Conservation (phyloP, 2,797 vertebrate species). For the Myripristis murdjan region DNA sequence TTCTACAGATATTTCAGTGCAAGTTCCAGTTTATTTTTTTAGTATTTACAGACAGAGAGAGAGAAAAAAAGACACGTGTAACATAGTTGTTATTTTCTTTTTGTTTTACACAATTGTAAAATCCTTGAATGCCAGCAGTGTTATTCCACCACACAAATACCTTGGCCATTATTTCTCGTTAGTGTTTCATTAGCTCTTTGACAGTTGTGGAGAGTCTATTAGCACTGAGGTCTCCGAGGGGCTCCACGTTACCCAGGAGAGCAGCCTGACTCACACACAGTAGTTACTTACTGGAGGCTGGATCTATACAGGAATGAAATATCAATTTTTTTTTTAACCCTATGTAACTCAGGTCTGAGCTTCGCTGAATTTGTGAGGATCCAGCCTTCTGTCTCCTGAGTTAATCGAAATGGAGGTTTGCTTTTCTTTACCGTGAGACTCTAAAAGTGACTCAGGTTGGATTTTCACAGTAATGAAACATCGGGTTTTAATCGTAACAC, state of each 20-base stretch:
- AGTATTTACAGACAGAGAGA: constrained; percentile 85
- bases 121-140: constrained; percentile 56
- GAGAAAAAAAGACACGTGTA: constrained; percentile 62
- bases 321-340: neutral
- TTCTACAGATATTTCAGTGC: constrained; percentile 64
- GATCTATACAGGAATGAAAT: constrained; percentile 30
- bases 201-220: constrained; percentile 46
- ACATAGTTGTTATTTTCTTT: constrained; percentile 31
- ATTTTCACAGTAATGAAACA: constrained; percentile 28
- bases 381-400: constrained; percentile 61
- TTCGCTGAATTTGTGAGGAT: constrained; percentile 29
- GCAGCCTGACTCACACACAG: constrained; percentile 48
- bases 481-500: neutral
- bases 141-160: constrained; percentile 62
- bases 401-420: constrained; percentile 48
- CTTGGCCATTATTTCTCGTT: constrained; percentile 60
- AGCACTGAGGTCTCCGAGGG: constrained; percentile 58
- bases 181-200: constrained; percentile 60
- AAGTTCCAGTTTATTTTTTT: constrained; percentile 85
- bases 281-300: constrained; percentile 20
- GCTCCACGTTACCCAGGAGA: constrained; percentile 42
- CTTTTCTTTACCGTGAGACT: constrained; percentile 47
- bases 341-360: neutral
- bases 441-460: constrained; percentile 12
- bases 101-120: constrained; percentile 49